Base-by-base conservation (phyloP, 2,797 vertebrate species). In the Danio kyathit region DNA sequence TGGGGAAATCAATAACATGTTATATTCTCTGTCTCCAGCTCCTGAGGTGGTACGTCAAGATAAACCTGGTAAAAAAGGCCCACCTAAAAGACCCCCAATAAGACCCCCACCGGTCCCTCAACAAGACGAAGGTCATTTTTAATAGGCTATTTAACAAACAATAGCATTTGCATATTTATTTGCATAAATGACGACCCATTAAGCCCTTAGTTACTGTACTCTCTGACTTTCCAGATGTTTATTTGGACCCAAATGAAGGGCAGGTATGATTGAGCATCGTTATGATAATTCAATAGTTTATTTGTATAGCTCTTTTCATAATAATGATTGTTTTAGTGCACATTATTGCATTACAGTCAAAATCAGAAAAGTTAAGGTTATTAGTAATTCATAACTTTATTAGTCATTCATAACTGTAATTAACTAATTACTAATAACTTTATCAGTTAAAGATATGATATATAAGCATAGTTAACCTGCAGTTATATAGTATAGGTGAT, bases 171-270 rank as follows among this genome's bases (percentile, higher is more conserved):
- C 10, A 12, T 13, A 52, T 13, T 13, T 13, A 11, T 5, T 52
- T 10, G 14, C 46, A 48, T 12, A 48, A 13, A 52, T 5, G 49
- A 13, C 52, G 29, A 29, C 29, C 29, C 29, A 29, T 29, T 29
- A 29, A 29, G 29, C 29, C 29, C 29, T 83, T 38, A 69, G 6
- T 70, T 16, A 60, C 76, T 59, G 43, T 69, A 29, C 29, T 52
- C 61, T 86, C 21, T 73, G 12, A 86, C 3, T 13, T 91, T 94
- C 87, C 80, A 94, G 94, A 94, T 74, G 91, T 95, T 16, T 95
- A 95, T 83, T 73, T 95, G 90, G 93, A 94, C 86, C 94, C 94
- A 75, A 93, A 93, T 82, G 91, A 93, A 85, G 90, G 92, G 17
- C 87, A 89, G 90, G 94, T 94, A 75, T 71, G 38, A 52, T 19